Conservation (phyloP, 2,797 vertebrate species). For the Periophthalmus magnuspinnatus region DNA sequence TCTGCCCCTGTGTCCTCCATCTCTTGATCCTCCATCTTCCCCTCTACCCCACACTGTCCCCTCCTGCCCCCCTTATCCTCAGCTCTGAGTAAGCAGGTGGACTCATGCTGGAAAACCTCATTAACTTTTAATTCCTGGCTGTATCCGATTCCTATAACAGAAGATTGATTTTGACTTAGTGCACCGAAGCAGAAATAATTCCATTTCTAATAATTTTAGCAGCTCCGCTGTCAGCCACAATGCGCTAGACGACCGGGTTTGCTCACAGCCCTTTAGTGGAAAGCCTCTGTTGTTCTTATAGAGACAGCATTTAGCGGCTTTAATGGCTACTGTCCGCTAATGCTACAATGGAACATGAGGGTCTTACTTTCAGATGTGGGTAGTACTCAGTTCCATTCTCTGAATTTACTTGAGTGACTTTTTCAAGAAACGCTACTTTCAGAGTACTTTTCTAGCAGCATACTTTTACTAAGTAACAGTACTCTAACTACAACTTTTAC, state of each 20-base stretch:
- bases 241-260: not conserved
- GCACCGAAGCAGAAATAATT: constrained; percentile 78
- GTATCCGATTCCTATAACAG: constrained; percentile 81
- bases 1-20: not conserved
- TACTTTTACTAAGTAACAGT: no score
- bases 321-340: not conserved
- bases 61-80: not conserved
- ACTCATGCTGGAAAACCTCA: constrained; percentile 76
- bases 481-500: no score
- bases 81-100: constrained; percentile 49
- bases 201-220: constrained; percentile 76
- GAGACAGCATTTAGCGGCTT: constrained; percentile 2
- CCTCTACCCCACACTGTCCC: not conserved
- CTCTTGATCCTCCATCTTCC: not conserved
- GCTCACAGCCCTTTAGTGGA: not conserved
- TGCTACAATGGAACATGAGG: not conserved
- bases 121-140: constrained; percentile 82
- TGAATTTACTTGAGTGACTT: no score
- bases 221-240: constrained; percentile 45
- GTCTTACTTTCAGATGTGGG: no score
- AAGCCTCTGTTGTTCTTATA: not conserved
- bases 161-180: constrained; percentile 81
- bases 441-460: no score
- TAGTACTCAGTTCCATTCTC: no score
- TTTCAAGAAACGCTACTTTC: no score